Percentiles rank a stretch among this genome's conserved stretches.
phyloP scores from a whole-genome alignment of 2,888 invertebrate species.

The Drosophila helvetica region DNA sequence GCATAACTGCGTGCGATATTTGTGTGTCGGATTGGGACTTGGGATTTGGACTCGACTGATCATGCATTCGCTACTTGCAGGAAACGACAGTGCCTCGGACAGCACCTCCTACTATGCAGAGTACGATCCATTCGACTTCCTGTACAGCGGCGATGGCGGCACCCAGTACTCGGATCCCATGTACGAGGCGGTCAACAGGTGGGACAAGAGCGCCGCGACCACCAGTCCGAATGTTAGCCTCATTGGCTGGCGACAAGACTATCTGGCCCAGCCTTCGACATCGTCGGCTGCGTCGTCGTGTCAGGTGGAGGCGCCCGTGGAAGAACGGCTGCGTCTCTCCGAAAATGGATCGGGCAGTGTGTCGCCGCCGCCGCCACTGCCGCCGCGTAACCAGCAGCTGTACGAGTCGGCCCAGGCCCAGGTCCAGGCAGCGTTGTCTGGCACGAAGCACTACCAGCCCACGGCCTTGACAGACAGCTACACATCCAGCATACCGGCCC shows the following conservation, averaged over 20 bases:
- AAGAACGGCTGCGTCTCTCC: slow-evolving; percentile 1
- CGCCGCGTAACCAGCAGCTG: slow-evolving; percentile 85
- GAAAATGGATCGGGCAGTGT: slow-evolving; percentile 49
- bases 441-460: slow-evolving; percentile 26
- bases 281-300: slow-evolving; percentile 7
- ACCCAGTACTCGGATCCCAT: slow-evolving; percentile 89
- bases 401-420: slow-evolving; percentile 39
- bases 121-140: slow-evolving; percentile 91
- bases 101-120: slow-evolving; percentile 89
- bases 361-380: slow-evolving; percentile 86
- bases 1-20: slow-evolving; percentile 50
- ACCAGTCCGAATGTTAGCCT: slow-evolving; percentile 83
- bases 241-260: slow-evolving; percentile 83
- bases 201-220: slow-evolving; percentile 84
- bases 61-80: slow-evolving; percentile 83
- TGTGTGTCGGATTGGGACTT: slow-evolving; percentile 22
- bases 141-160: slow-evolving; percentile 87
- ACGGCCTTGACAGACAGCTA: slow-evolving; percentile 59
- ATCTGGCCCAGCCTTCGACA: slow-evolving; percentile 35
- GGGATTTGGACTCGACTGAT: slow-evolving; percentile 46
- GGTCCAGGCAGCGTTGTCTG: slow-evolving; percentile 20
- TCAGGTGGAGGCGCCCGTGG: not conserved
- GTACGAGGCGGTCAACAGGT: slow-evolving; percentile 88
- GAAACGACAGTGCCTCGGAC: slow-evolving; percentile 86
- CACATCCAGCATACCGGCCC: slow-evolving; percentile 59